Evolutionary conservation across 2,113 vertebrate genomes (phyloP), one percentile per base, ranked within the genome.

Genomic region (Halichoeres trimaculatus): DNA sequence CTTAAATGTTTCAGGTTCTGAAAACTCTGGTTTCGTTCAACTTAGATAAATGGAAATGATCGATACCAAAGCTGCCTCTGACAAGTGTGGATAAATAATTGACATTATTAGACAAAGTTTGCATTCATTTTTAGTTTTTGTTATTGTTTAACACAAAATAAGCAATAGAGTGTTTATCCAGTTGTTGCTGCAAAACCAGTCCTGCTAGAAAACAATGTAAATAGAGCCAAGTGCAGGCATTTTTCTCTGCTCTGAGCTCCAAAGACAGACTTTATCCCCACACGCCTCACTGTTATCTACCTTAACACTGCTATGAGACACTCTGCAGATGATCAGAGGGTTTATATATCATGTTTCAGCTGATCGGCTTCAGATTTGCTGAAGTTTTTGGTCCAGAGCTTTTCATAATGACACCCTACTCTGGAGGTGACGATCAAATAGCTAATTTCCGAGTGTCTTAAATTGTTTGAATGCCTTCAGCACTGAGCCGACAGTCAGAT

Each of bases 121-220:
- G n/a, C 3, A 7, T 2, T 7, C 17, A 48, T 48, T 20, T 48
- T 1, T 17, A 43, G 10, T n/a, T 30, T 2, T 9, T 56, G 53
- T 53, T 64, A 38, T 41, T 40, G 8, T 4, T 71, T 8, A 48
- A 53, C 9, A 24, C 20, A 41, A 47, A 41, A 57, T 40, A 11
- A 6, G 17, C 2, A 43, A 51, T 57, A 7, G 34, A 34, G 40
- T 7, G 19, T 54, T 71, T 19, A 30, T 60, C 20, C 43, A 48
- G 43, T 35, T 20, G 2, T 8, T 36, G 68, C 70, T 38, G 57
- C 55, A 13, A 24, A 90, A 90, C 86, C 80, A 61, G 88, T 87
- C 85, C 52, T 71, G 65, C 69, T 7, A 19, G 77, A 66, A 43
- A 71, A 13, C 36, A 62, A 52, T 70, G 80, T 24, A 85, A 88